A percentile compares a stretch with the other conserved stretches of the same genome.
Conservation (phyloP, 92 coral and sea anemone genomes). For the Epizoanthus illoricatus region DNA sequence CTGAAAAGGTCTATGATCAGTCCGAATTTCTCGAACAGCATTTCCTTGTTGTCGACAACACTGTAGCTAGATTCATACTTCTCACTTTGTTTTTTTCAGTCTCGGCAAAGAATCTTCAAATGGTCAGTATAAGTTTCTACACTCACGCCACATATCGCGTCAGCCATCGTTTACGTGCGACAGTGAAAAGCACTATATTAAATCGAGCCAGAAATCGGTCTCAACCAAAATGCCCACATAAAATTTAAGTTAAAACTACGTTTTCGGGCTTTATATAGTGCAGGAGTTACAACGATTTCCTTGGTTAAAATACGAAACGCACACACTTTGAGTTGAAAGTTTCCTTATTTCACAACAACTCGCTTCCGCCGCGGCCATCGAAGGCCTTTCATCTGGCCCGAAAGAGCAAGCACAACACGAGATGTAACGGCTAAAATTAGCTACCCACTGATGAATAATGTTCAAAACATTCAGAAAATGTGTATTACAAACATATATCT, state of each 20-base stretch:
- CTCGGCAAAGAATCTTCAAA: slow-evolving; percentile 13
- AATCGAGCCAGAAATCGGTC: slow-evolving; percentile 13
- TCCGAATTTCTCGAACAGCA: slow-evolving; percentile 13
- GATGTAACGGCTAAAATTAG: too few relatives aligned
- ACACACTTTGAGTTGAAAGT: slow-evolving; percentile 11
- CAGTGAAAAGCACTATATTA: slow-evolving; percentile 25
- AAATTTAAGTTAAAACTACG: neutral
- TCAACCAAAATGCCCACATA: slow-evolving; percentile 3
- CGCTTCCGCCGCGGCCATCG: neutral
- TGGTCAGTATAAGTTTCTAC: neutral
- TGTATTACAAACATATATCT: too few relatives aligned
- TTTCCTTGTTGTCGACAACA: neutral
- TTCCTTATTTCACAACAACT: neutral
- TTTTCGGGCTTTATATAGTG: neutral
- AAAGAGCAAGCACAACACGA: too few relatives aligned
- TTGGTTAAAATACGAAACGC: neutral
- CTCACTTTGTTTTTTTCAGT: neutral
- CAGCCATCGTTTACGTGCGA: neutral
- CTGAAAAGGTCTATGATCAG: too few relatives aligned
- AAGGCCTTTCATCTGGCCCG: neutral
- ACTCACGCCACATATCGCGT: neutral
- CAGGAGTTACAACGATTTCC: neutral
- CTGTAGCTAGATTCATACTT: neutral
- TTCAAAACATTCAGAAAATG: too few relatives aligned
- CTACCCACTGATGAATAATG: too few relatives aligned